Conservation (phyloP, 2,888 invertebrate genomes). For the Caenorhabditis sp. region DNA sequence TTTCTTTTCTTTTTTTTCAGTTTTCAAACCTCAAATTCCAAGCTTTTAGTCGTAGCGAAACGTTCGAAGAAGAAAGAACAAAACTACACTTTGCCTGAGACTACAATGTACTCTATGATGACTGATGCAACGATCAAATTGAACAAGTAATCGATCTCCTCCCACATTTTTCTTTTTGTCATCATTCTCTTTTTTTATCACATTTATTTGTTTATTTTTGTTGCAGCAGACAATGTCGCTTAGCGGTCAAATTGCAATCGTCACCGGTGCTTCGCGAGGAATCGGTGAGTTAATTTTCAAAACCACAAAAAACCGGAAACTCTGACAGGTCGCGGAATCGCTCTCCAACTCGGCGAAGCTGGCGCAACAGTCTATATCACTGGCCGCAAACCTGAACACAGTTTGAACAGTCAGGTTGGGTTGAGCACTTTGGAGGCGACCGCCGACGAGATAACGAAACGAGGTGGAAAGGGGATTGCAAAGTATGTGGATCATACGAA, state of each 20-base stretch:
- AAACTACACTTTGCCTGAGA: no score
- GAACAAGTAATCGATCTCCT: neutral
- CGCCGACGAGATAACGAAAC: slow-evolving; percentile 34
- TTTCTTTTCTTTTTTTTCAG: no score
- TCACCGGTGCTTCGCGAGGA: slow-evolving; percentile 17
- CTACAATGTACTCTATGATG: no score
- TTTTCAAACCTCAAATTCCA: no score
- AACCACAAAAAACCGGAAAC: neutral
- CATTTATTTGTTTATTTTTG: neutral
- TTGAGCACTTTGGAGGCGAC: slow-evolving; percentile 15
- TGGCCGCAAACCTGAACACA: slow-evolving; percentile 33
- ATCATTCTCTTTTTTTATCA: neutral
- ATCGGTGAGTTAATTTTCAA: slow-evolving; percentile 9
- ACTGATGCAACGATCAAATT: neutral
- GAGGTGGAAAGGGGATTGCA: slow-evolving; percentile 40
- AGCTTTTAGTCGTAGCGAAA: no score
- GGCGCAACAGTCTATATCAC: slow-evolving; percentile 55
- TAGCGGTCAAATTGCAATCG: slow-evolving; percentile 12
- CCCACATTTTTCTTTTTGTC: neutral
- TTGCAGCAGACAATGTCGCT: slow-evolving; percentile 1
- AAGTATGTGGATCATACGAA: slow-evolving; percentile 36
- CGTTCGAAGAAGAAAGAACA: no score
- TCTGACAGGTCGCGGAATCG: slow-evolving; percentile 43
- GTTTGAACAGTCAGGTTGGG: slow-evolving; percentile 9
- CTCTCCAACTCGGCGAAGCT: slow-evolving; percentile 48